Evolutionary conservation across 2,888 invertebrate species (phyloP).

Genomic region (Ennomos erosarius): DNA sequence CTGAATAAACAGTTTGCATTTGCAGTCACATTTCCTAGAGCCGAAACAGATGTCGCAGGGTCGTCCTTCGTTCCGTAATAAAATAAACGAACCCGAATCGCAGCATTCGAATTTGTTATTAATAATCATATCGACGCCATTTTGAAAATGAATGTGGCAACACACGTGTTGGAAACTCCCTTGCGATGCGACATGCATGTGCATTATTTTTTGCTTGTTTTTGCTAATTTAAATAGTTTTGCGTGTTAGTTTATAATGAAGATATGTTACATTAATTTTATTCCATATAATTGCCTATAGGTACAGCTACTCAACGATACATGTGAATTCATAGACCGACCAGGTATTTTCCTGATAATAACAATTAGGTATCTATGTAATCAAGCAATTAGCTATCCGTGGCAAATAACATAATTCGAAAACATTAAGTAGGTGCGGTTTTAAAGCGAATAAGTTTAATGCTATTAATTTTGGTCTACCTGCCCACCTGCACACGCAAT

Average conservation of each 20-base stretch:
- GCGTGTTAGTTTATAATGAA: slow-evolving; percentile 4
- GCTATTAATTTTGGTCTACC: too few species aligned
- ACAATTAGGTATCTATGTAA: too few species aligned
- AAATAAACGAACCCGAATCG: slow-evolving; percentile 75
- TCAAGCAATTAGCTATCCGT: too few species aligned
- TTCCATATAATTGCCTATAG: neutral
- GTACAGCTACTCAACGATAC: too few species aligned
- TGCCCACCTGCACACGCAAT: too few species aligned
- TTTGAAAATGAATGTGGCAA: slow-evolving; percentile 60
- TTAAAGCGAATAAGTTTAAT: too few species aligned
- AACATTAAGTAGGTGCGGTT: too few species aligned
- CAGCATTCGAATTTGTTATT: slow-evolving; percentile 75
- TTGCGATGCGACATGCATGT: slow-evolving; percentile 17
- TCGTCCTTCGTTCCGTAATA: slow-evolving; percentile 67
- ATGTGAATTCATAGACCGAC: too few species aligned
- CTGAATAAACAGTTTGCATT: slow-evolving; percentile 73
- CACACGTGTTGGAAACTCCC: slow-evolving; percentile 50
- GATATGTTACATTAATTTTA: neutral
- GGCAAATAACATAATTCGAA: too few species aligned
- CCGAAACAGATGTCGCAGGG: slow-evolving; percentile 72
- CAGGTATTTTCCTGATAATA: too few species aligned
- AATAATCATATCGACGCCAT: slow-evolving; percentile 82
- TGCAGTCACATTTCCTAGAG: slow-evolving; percentile 67
- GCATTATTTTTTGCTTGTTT: slow-evolving; percentile 23
- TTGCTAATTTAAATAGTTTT: slow-evolving; percentile 34